Percentiles rank a stretch among this genome's conserved stretches.
These are phyloP conservation scores for Drosophila sturtevanti DNA, from an alignment of 1,140 invertebrate species.

Conservation along the genomic window DNA sequence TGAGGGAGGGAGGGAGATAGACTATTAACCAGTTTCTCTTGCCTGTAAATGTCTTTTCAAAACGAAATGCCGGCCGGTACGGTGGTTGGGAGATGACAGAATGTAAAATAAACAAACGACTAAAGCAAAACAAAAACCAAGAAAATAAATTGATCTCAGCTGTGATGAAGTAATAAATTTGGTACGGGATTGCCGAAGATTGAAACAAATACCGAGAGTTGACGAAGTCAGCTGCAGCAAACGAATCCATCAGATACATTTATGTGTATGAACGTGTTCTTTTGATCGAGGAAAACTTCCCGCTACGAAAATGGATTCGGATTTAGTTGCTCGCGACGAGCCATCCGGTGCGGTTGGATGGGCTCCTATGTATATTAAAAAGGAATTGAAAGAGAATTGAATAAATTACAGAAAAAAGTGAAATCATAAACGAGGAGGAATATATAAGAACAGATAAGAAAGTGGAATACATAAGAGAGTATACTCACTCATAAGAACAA, in stretches of 20 bases:
- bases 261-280: slow-evolving; percentile 31
- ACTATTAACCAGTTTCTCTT: neutral
- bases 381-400: slow-evolving; percentile 18
- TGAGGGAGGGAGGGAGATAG: neutral
- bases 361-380: slow-evolving; percentile 54
- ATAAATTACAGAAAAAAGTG: slow-evolving; percentile 41
- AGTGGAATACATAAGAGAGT: slow-evolving; percentile 63
- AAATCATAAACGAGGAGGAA: slow-evolving; percentile 6
- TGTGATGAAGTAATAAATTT: slow-evolving; percentile 54
- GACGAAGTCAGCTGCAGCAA: slow-evolving; percentile 26
- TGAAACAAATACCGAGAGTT: slow-evolving; percentile 21
- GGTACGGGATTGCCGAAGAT: slow-evolving; percentile 33
- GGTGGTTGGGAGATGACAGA: neutral
- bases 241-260: slow-evolving; percentile 4
- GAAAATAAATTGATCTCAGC: slow-evolving; percentile 43
- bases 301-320: slow-evolving; percentile 28
- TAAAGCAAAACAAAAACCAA: slow-evolving; percentile 52
- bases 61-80: slow-evolving; percentile 44
- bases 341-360: slow-evolving; percentile 82
- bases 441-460: slow-evolving; percentile 58
- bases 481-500: slow-evolving; percentile 30
- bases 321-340: slow-evolving; percentile 79
- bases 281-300: slow-evolving; percentile 56
- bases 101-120: slow-evolving; percentile 46
- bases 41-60: neutral